Evolutionary conservation across 2,113 vertebrate genomes (phyloP), one percentile per base, ranked within the genome.

Genomic region (Ciconia maguari): DNA sequence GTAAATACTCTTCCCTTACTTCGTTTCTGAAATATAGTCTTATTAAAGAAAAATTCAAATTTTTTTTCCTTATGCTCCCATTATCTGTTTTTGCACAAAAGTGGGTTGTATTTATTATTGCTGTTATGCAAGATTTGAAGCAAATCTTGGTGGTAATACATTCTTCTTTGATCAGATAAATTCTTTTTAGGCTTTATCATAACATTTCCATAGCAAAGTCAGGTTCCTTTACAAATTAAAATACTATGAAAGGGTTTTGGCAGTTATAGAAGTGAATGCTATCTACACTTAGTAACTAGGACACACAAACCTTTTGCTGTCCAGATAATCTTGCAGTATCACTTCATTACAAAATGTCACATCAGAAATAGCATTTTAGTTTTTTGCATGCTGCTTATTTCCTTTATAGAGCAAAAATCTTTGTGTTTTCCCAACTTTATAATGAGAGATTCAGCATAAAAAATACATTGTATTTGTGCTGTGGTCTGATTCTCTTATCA

Each of bases 101-200:
- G 16, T 32, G 20, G 58, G 72, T 51, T 57, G 16, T 91, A 78
- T 97, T 97, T 97, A 96, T 93, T 96, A 77, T 95, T 95, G 70
- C 82, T 79, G 68, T 96, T 98, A 91, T 85, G 93, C 84, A 94
- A 96, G 91, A 95, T 96, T 98, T 97, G 90, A 95, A 96, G 93
- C 79, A 93, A 95, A 90, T 94, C 78, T 96, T 61, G 70, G 44
- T 95, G 83, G 84, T 97, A 96, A 93, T 94, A 60, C 38, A 76
- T 92, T 98, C 66, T 94, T 83, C 74, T 95, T 97, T 95, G 90
- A 97, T 98, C 97, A 95, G 97, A 97, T 98, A 96, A 95, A 95
- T 92, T 94, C 87, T 89, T 93, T 94, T 87, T 93, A 89, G 89
- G 68, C 34, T 96, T 97, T 97, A 96, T 97, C 90, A 77, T 80